Evolutionary conservation across 53 echinoderm and acorn worm species (phyloP).

Genomic region (Echinarachnius parma): DNA sequence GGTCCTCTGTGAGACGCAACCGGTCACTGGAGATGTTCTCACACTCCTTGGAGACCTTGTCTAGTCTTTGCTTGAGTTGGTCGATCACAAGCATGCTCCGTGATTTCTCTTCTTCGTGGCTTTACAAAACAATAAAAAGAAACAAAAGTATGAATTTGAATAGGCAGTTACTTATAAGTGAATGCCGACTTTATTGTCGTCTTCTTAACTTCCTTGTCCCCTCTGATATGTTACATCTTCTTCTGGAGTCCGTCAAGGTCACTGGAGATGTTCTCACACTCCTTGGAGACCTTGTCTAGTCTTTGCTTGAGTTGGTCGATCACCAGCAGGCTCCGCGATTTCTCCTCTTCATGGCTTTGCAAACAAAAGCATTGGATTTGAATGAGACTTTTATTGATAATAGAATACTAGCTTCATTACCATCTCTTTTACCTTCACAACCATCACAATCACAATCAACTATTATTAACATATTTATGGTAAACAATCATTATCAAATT

Average conservation of each 20-base stretch:
- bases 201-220: no score
- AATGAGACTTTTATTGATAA: no score
- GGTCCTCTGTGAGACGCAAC: conserved; percentile 69
- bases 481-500: no score
- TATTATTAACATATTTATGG: no score
- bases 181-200: no score
- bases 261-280: conserved; percentile 64
- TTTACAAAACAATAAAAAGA: conserved; percentile 35
- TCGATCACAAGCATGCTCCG: conserved; percentile 57
- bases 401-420: conserved; percentile 59
- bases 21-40: conserved; percentile 74
- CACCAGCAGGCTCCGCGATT: conserved; percentile 50
- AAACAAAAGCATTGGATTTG: no score
- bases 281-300: conserved; percentile 61
- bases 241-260: conserved; percentile 72
- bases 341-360: conserved; percentile 76
- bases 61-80: conserved; percentile 70
- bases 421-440: conserved; percentile 37
- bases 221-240: conserved; percentile 50
- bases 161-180: background rate
- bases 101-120: conserved; percentile 78
- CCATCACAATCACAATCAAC: conserved; percentile 18
- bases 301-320: conserved; percentile 62
- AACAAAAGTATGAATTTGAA: background rate
- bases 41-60: conserved; percentile 71